Base-by-base conservation (phyloP, 37 sponge, comb jelly and placozoan species). In the Haliclona indistincta region DNA sequence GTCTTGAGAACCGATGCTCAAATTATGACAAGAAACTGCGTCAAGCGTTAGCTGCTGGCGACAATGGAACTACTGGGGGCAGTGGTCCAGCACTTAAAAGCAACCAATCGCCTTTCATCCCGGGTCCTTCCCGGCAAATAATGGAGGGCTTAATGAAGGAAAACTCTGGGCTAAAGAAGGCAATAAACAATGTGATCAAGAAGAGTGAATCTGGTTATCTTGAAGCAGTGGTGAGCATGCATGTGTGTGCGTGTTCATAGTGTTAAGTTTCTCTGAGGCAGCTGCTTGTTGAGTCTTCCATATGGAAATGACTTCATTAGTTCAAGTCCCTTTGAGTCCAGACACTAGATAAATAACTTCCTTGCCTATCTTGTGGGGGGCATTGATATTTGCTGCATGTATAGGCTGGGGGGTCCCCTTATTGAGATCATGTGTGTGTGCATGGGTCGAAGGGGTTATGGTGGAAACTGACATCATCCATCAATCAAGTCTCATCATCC, bases 111-210 rank as follows among this genome's bases (percentile, higher is more conserved):
- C 81, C 87, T 0, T 75, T 74, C 55, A 86, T 86, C 13, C 78
- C 85, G 0, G 86, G 79, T 0, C 86, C 91, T 6, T 84, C 81
- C 11, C 47, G 67, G 53, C 86, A 90, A 49, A 84, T 90, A 11
- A 43, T 90, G 53, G 85, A 90, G 33, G 52, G 68, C 4, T 60
- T 90, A 19, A 81, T 85, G 78, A 64, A 76, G 38, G 91, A 90
- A 74, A 90, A 90, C 23, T 54, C 81, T 0, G 81, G 72, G 32
- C 45, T 90, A 54, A 84, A 90, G 74, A 80, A 80, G 61, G 80
- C 86, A 8, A 26, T 90, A 17, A 84, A 85, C 66, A 75, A 49
- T 52, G 39, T 85, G 63, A 61, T 43, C 30, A 74, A 51, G 64
- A 89, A 84, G 36, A 86, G 91, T 38, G 39, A 56, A 0, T 26